Percentiles rank a stretch among this genome's conserved stretches.
Conservation (phyloP, 2,888 invertebrate species). For the Lasioglossum zephyrum region DNA sequence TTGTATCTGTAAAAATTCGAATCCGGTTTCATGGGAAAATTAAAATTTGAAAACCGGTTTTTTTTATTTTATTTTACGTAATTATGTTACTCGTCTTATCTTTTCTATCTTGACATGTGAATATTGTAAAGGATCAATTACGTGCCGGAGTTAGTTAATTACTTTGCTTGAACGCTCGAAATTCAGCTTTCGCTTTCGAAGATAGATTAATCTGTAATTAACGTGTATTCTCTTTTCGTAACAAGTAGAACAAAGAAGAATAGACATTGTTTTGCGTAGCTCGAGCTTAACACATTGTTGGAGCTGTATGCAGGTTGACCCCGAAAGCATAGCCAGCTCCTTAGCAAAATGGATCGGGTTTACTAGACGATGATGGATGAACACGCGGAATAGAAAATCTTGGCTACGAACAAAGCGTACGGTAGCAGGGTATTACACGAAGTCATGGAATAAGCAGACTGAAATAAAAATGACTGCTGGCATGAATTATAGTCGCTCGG, state of each 20-base stretch:
- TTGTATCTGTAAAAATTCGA: no score
- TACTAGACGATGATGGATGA: constrained; percentile 73
- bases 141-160: not conserved
- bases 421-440: constrained; percentile 56
- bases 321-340: constrained; percentile 11
- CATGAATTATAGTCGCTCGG: constrained; percentile 72
- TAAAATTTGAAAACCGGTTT: no score
- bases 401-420: constrained; percentile 64
- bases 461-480: constrained; percentile 65
- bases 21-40: no score
- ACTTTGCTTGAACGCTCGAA: not conserved
- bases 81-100: not conserved
- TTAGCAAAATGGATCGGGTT: constrained; percentile 25
- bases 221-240: not conserved
- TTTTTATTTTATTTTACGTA: not conserved
- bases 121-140: not conserved
- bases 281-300: constrained; percentile 4
- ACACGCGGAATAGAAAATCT: constrained; percentile 73
- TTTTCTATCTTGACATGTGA: not conserved
- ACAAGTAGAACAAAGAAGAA: not conserved
- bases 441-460: constrained; percentile 39
- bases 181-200: not conserved
- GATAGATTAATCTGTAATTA: not conserved
- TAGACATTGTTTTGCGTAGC: not conserved
- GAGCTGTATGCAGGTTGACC: constrained; percentile 9